phyloP scores from a whole-genome alignment of 1,140 invertebrate genomes.

The Bombus difficillimus region DNA sequence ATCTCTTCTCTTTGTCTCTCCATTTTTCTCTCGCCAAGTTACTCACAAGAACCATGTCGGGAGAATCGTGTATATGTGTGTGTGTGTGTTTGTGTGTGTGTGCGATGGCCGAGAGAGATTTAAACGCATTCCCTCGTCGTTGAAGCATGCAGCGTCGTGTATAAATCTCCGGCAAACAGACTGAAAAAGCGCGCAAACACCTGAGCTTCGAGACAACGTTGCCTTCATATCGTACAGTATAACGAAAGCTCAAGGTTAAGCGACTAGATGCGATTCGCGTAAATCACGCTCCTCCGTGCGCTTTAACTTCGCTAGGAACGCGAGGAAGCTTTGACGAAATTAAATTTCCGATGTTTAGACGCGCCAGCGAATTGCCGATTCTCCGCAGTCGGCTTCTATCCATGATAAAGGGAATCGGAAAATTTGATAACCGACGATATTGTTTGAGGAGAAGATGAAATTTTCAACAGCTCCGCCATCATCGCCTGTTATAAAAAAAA shows the following conservation, averaged over 20 bases:
- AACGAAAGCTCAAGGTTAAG: constrained; percentile 18
- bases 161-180: constrained; percentile 31
- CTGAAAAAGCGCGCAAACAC: constrained; percentile 29
- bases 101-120: constrained; percentile 10
- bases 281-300: constrained; percentile 5
- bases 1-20: not conserved
- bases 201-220: constrained; percentile 11
- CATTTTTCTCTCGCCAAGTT: not conserved
- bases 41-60: not conserved
- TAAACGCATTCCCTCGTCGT: constrained; percentile 8
- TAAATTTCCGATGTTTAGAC: constrained; percentile 5
- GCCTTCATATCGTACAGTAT: not conserved
- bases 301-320: not conserved
- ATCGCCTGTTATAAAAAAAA: no score
- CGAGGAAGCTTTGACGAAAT: not conserved
- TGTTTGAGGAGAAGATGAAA: not conserved
- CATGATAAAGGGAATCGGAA: not conserved
- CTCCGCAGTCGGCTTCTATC: not conserved
- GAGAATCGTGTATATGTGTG: not conserved
- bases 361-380: not conserved
- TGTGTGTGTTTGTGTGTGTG: no score
- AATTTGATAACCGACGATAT: not conserved
- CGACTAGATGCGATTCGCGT: constrained; percentile 7
- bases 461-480: not conserved
- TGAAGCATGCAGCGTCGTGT: not conserved